A percentile compares a stretch with the other conserved stretches of the same genome.
Conservation (phyloP, 2,113 vertebrate genomes). For the Capra hircus region DNA sequence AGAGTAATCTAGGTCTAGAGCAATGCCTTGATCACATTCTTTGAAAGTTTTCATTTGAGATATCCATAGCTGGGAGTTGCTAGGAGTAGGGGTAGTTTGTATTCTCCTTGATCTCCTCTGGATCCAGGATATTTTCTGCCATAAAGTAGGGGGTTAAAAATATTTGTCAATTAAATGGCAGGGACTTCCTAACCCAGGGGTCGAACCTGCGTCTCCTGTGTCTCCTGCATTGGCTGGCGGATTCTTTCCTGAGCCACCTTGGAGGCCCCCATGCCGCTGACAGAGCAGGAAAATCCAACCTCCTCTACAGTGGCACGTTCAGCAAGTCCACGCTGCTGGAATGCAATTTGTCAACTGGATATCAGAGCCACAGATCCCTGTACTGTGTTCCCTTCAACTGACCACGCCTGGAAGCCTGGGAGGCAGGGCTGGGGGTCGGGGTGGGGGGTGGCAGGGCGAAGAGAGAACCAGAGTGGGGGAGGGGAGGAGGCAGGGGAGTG, state of each 20-base stretch:
- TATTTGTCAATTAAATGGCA: not conserved
- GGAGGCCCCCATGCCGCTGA: not conserved
- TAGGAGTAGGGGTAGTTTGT: too few species aligned
- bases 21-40: not conserved
- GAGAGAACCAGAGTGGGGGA: not conserved
- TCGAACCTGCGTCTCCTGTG: not conserved
- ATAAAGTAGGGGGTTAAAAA: too few species aligned
- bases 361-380: not conserved
- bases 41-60: not conserved
- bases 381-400: slow-evolving; percentile 4
- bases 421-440: not conserved
- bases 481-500: not conserved
- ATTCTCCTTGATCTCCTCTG: not conserved
- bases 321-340: not conserved
- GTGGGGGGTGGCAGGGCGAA: not conserved
- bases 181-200: not conserved
- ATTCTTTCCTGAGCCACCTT: not conserved
- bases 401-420: slow-evolving; percentile 14
- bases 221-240: not conserved
- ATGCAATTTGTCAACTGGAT: not conserved
- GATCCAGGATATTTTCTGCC: not conserved
- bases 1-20: not conserved
- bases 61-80: not conserved
- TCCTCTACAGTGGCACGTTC: not conserved
- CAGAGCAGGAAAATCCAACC: not conserved